A percentile compares a stretch with the other conserved stretches of the same genome.
phyloP scores from a whole-genome alignment of 2,113 vertebrate genomes.

The Petromus typicus region DNA sequence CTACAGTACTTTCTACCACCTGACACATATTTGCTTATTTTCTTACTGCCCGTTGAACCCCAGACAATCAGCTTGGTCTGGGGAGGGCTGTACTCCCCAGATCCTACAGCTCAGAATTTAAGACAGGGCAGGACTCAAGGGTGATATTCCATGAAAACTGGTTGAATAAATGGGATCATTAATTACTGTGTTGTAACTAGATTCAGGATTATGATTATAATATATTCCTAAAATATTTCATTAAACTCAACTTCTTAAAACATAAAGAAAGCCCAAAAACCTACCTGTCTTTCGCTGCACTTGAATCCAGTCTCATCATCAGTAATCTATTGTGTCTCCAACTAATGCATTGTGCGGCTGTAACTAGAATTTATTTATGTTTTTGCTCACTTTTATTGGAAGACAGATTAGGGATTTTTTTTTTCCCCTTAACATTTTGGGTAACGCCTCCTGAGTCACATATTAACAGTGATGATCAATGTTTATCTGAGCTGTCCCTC shows the following conservation, averaged over 20 bases:
- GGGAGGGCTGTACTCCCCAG: background rate
- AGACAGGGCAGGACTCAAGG: background rate
- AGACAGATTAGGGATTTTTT: background rate
- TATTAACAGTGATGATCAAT: slow-evolving; percentile 25
- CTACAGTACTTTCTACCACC: background rate
- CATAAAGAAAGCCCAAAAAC: background rate
- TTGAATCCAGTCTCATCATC: background rate
- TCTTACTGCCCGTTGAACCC: background rate
- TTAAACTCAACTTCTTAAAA: too few relatives aligned
- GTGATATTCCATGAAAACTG: background rate
- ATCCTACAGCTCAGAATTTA: background rate
- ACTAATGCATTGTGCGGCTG: slow-evolving; percentile 29
- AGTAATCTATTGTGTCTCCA: background rate
- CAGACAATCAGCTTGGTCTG: background rate
- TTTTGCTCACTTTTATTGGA: slow-evolving; percentile 45
- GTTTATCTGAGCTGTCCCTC: slow-evolving; percentile 36
- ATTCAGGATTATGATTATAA: background rate
- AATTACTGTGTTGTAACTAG: background rate
- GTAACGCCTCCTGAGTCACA: background rate
- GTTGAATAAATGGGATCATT: background rate
- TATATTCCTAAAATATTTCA: too few relatives aligned
- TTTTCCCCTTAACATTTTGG: background rate
- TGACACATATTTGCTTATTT: background rate
- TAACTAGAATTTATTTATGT: background rate
- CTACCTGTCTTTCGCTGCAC: background rate